Base-by-base conservation (phyloP, 2,113 vertebrate genomes). In the Erinaceus europaeus region DNA sequence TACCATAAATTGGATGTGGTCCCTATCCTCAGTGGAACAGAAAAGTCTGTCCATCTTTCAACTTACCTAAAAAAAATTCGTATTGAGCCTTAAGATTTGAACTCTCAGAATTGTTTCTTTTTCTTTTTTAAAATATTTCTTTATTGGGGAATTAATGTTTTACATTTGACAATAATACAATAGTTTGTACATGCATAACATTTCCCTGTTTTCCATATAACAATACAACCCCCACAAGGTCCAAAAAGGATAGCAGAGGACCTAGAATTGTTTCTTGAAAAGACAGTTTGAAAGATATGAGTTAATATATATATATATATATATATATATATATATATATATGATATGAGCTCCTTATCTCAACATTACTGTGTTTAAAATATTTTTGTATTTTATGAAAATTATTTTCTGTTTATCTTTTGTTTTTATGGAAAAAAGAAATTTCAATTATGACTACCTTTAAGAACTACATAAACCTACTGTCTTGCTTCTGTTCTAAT, bases 361-460 rank as follows among this genome's bases (percentile, higher is more conserved):
- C 76, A 88, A 57, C 7, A 1, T 52, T 67, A 75, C 90, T 86
- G 65, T 95, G 57, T 74, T 72, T 93, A 94, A 95, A 75, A 68
- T 91, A 46, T 86, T 94, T 87, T 91, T 96, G n/a, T n/a, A n/a
- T 95, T 77, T 88, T 95, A 90, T 55, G 46, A 90, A 91, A 94
- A 86, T 85, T 83, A 94, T 94, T 96, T 77, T 84, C 90, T 91
- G 77, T 86, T n/a, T 94, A 94, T 95, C 93, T 94, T 94, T 95
- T 94, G 77, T 44, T 94, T 74, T 96, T 95, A 89, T 96, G 96
- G 90, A 94, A 93, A 78, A 84, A 84, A 68, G 89, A 93, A 57
- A 74, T 65, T 36, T 92, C 46, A 82, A 29, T 93, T 89, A 90
- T 95, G 90, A 93, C 90, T 92, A 29, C 86, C n/a, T 94, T 93